Percentiles rank a stretch among this genome's conserved stretches.
Evolutionary conservation across 2,113 vertebrate species (phyloP).

Genomic region (Equus przewalskii): DNA sequence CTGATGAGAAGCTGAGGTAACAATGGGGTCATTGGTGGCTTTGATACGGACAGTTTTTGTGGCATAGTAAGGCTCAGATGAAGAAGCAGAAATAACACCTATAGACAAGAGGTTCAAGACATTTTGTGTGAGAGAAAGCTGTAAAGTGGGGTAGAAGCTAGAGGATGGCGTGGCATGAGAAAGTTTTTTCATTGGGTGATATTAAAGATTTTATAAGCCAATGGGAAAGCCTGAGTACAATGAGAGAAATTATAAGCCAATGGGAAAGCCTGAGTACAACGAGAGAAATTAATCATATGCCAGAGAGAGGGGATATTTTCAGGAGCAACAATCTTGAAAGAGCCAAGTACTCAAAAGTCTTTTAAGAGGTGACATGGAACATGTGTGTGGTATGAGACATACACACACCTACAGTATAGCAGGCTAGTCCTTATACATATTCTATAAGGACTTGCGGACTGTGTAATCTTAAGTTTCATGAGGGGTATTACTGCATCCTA

Average conservation of each 20-base stretch:
- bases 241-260: not conserved
- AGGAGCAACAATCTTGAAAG: slow-evolving; percentile 43
- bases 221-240: not conserved
- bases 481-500: not conserved
- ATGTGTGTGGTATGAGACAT: not conserved
- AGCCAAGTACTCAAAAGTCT: not conserved
- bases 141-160: not conserved
- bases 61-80: not conserved
- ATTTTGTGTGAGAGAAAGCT: not conserved
- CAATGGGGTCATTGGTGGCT: not conserved
- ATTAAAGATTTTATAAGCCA: not conserved
- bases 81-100: not conserved
- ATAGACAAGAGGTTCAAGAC: not conserved
- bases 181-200: not conserved
- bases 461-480: not conserved
- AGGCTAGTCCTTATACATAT: not conserved
- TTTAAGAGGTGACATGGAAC: not conserved
- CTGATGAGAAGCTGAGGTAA: not conserved
- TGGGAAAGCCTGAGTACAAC: not conserved
- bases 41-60: not conserved
- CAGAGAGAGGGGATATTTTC: not conserved
- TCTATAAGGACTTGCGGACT: not conserved
- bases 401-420: not conserved
- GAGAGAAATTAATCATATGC: not conserved
- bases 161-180: not conserved